phyloP scores from a whole-genome alignment of 2,113 vertebrate species.

The Ardeotis arabs region DNA sequence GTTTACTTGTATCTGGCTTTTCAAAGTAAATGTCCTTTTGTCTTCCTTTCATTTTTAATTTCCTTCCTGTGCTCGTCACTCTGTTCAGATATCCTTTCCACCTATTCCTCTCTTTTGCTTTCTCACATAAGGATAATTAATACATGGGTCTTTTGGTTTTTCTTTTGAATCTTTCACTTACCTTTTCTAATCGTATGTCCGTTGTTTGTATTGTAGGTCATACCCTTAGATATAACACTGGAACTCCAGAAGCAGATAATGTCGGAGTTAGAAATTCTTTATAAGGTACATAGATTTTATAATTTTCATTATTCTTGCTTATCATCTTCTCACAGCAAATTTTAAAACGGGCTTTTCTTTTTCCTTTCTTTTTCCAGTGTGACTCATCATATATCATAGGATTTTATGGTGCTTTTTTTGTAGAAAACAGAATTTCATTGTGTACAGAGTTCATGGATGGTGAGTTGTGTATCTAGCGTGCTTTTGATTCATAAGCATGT shows the following conservation, averaged over 20 bases:
- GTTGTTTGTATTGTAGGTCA: constrained; percentile 80
- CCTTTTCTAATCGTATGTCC: not conserved
- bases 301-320: not conserved
- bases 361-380: constrained; percentile 83
- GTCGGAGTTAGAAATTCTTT: constrained; percentile 98
- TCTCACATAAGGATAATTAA: not conserved
- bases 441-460: constrained; percentile 99
- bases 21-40: constrained; percentile 29
- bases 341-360: not conserved
- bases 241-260: constrained; percentile 99
- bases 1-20: constrained; percentile 42
- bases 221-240: constrained; percentile 94
- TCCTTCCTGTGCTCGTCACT: constrained; percentile 17
- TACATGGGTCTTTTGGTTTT: not conserved
- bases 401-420: constrained; percentile 99
- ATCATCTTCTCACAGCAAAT: not conserved
- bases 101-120: not conserved
- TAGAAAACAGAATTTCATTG: constrained; percentile 98
- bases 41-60: constrained; percentile 26
- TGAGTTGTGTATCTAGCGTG: constrained; percentile 75
- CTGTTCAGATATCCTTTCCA: not conserved
- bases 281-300: constrained; percentile 84
- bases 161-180: not conserved
- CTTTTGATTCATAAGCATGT: not conserved
- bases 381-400: constrained; percentile 98